Conservation (phyloP, 2,113 vertebrate species). For the Tetrao urogallus region DNA sequence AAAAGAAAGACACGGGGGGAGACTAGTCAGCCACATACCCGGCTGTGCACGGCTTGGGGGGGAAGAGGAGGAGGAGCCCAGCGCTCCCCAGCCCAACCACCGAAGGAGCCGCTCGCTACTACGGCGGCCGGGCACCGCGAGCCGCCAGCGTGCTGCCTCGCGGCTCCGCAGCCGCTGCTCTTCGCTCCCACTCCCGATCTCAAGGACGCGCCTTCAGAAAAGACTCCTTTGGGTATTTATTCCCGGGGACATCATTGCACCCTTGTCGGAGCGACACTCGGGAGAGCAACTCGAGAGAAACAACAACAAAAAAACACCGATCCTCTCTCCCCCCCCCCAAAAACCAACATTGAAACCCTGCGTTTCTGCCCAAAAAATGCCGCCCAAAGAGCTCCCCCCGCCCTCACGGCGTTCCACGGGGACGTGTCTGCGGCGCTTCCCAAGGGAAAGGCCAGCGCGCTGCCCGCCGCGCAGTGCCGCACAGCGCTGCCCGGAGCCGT, state of each 20-base stretch:
- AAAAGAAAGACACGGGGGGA: background rate
- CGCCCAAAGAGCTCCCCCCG: too few species aligned
- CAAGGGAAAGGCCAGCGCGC: background rate
- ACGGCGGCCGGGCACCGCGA: background rate
- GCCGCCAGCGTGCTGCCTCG: background rate
- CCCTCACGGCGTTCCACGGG: background rate
- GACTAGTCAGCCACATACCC: conserved; percentile 24
- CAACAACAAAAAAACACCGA: too few species aligned
- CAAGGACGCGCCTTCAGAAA: background rate
- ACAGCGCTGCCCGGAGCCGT: background rate
- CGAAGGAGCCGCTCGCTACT: conserved; percentile 38
- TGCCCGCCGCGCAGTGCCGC: background rate
- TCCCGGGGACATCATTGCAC: background rate
- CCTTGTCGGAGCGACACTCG: background rate
- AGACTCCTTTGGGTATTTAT: background rate
- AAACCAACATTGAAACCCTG: background rate
- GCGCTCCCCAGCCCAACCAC: conserved; percentile 71
- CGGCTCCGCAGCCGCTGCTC: background rate
- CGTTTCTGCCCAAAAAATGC: background rate
- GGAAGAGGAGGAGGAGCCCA: conserved; percentile 75
- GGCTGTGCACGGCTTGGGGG: background rate
- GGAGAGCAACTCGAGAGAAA: background rate
- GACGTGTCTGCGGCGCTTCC: background rate
- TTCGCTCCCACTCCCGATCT: background rate
- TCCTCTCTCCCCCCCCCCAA: too few species aligned